Evolutionary conservation across 2,113 vertebrate species (phyloP).

Genomic region (Trogon surrucura): DNA sequence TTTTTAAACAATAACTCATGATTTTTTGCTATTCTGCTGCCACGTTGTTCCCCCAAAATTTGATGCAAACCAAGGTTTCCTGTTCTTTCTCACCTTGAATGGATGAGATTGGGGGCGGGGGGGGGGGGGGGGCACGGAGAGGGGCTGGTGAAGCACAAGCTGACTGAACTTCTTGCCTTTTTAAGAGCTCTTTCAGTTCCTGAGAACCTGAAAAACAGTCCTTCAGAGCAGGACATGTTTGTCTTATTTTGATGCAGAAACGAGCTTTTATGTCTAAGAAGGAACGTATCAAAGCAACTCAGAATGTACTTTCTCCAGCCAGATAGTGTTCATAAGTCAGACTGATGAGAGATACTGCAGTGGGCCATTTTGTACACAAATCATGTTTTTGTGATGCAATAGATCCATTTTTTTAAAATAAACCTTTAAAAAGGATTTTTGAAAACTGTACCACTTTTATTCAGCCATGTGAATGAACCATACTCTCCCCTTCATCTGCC

Average conservation of each 20-base stretch:
- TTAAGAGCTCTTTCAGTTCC: background rate
- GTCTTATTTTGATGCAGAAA: background rate
- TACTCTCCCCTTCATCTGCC: background rate
- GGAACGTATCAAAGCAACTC: background rate
- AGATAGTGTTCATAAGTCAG: background rate
- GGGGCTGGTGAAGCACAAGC: background rate
- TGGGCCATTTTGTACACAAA: background rate
- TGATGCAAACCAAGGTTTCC: background rate
- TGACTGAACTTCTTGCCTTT: background rate
- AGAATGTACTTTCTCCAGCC: background rate
- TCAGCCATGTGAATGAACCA: background rate
- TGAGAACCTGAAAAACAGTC: background rate
- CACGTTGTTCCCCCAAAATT: background rate
- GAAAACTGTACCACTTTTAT: background rate
- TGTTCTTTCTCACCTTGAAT: background rate
- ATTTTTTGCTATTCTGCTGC: background rate
- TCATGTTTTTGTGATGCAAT: background rate
- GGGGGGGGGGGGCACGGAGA: too few relatives aligned
- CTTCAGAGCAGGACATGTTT: background rate
- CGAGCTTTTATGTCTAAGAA: background rate
- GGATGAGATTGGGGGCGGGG: background rate
- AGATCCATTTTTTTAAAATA: background rate
- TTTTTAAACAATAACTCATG: background rate
- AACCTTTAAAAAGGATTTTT: background rate
- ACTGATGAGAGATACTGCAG: background rate